Percentiles rank a stretch among this genome's conserved stretches.
Evolutionary conservation across 2,113 vertebrate species (phyloP).

Genomic region (Heterotilapia buettikoferi): DNA sequence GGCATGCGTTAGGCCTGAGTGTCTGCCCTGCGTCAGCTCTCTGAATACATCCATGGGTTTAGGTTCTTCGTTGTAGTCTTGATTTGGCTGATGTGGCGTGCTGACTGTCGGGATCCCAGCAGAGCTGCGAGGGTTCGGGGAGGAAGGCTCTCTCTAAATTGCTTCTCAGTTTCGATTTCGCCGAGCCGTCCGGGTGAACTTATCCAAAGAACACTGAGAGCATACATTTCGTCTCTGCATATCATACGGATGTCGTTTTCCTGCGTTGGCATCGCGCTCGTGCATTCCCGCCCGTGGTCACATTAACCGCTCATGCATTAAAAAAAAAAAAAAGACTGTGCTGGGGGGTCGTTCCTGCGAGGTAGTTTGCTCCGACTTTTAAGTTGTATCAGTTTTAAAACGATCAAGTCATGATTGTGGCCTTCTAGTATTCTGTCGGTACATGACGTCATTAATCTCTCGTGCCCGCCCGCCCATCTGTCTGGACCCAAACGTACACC

Average conservation of each 20-base stretch:
- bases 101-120: conserved; percentile 19
- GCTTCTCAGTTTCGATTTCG: background rate
- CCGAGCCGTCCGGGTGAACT: conserved; percentile 44
- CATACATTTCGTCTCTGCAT: conserved; percentile 48
- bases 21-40: background rate
- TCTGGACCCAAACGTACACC: conserved; percentile 53
- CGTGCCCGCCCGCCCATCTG: conserved; percentile 31
- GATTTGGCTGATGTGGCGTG: conserved; percentile 3
- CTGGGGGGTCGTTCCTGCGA: background rate
- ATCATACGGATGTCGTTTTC: conserved; percentile 31
- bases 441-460: conserved; percentile 54
- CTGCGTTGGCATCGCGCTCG: background rate
- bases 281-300: background rate
- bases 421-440: conserved; percentile 73
- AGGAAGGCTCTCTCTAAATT: background rate
- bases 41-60: background rate
- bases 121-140: background rate
- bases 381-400: conserved; percentile 10
- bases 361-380: conserved; percentile 9
- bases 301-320: background rate
- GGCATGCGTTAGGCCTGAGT: background rate
- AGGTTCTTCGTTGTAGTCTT: background rate
- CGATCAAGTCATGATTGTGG: conserved; percentile 70
- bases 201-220: conserved; percentile 70
- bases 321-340: background rate